Evolutionary conservation across 1,140 invertebrate genomes (phyloP).

Genomic region (Pogonomyrmex californicus): DNA sequence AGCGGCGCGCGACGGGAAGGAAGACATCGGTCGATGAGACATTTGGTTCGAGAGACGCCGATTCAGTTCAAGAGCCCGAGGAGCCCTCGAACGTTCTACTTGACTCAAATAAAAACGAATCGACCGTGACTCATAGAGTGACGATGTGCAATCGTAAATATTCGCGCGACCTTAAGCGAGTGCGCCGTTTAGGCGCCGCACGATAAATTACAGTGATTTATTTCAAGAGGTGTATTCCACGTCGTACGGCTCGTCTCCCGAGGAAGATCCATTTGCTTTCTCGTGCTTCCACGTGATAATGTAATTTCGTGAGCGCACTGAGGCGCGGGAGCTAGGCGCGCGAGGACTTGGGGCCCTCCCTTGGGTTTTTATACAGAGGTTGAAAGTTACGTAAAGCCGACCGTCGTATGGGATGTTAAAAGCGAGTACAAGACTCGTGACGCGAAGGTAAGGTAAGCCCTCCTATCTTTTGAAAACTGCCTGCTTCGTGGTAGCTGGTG

Average conservation of each 20-base stretch:
- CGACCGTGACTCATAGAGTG: background rate
- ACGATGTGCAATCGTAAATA: constrained; percentile 24
- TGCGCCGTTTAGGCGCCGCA: background rate
- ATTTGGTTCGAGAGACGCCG: background rate
- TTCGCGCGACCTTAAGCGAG: background rate
- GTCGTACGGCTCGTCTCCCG: background rate
- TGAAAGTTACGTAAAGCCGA: background rate
- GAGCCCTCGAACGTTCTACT: background rate
- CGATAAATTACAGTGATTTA: constrained; percentile 51
- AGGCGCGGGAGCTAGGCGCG: background rate
- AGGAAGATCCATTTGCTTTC: constrained; percentile 21
- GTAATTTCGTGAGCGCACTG: constrained; percentile 7
- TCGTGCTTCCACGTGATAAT: constrained; percentile 19
- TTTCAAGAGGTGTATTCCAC: background rate
- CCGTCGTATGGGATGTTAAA: background rate
- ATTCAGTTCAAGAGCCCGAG: background rate
- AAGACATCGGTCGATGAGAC: background rate
- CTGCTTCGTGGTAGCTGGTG: background rate
- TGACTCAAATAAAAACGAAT: constrained; percentile 21
- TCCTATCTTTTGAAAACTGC: background rate
- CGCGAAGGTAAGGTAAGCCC: background rate
- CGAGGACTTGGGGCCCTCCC: constrained; percentile 37
- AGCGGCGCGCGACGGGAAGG: background rate
- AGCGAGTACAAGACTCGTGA: background rate
- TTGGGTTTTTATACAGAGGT: constrained; percentile 13